Conservation (phyloP, 1,140 invertebrate genomes). For the Rhopalosiphum maidis region DNA sequence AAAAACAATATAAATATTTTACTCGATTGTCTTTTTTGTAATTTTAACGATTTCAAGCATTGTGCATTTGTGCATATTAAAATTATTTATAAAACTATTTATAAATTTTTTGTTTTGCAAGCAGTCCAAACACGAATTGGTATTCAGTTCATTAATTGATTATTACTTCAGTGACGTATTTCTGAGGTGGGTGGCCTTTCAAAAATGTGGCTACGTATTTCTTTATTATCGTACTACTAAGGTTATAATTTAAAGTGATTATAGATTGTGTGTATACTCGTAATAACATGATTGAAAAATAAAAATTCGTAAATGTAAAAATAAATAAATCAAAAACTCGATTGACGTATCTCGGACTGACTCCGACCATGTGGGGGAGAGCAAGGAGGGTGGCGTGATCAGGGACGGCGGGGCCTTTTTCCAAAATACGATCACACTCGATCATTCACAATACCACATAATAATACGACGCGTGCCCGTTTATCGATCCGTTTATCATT, state of each 20-base stretch:
- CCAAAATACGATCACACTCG: background rate
- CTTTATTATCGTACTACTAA: background rate
- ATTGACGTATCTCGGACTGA: background rate
- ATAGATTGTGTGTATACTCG: background rate
- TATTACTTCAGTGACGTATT: background rate
- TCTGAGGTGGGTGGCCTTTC: background rate
- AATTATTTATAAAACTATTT: slow-evolving; percentile 6
- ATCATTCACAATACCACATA: background rate
- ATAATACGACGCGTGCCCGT: background rate
- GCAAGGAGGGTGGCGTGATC: background rate
- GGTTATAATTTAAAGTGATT: background rate
- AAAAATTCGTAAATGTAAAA: background rate
- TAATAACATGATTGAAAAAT: background rate
- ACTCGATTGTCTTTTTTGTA: background rate
- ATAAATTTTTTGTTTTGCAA: background rate
- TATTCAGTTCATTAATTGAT: background rate
- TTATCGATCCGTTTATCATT: background rate
- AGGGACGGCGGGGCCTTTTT: background rate
- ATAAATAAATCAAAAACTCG: background rate
- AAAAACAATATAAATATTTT: background rate
- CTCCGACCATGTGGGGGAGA: background rate
- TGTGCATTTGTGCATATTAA: background rate
- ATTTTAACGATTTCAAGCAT: background rate
- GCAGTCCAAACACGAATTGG: background rate
- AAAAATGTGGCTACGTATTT: slow-evolving; percentile 1